A percentile compares a stretch with the other conserved stretches of the same genome.
phyloP scores from a whole-genome alignment of 1,140 invertebrate genomes.

The Pteromalus puparum region DNA sequence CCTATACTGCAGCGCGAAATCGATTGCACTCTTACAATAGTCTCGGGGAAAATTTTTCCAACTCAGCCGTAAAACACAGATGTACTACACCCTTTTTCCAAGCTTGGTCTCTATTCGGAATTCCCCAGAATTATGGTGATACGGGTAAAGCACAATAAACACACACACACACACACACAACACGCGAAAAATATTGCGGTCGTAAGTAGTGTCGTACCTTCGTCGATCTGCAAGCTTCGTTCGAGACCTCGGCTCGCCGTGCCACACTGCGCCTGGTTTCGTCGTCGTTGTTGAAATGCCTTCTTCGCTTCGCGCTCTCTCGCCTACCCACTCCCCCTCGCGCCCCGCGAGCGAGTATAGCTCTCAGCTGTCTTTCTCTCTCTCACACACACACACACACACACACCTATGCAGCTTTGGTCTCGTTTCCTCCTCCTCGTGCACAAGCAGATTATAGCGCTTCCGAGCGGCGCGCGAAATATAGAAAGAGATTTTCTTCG shows the following conservation, averaged over 20 bases:
- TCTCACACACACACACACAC: neutral
- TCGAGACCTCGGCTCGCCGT: conserved; percentile 41
- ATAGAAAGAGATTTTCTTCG: neutral
- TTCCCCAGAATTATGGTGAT: too few relatives aligned
- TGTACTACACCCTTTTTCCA: too few relatives aligned
- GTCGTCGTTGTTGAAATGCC: conserved; percentile 38
- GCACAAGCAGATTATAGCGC: neutral
- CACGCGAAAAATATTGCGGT: neutral
- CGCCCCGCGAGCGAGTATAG: neutral
- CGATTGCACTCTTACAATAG: neutral
- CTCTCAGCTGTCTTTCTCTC: neutral
- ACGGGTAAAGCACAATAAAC: too few relatives aligned
- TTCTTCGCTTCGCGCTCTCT: neutral
- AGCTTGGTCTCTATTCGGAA: too few relatives aligned
- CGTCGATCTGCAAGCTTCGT: conserved; percentile 18
- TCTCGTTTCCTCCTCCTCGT: neutral
- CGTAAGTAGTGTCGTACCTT: conserved; percentile 16
- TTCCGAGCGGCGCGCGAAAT: neutral
- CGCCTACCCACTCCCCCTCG: neutral
- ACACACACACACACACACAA: neutral
- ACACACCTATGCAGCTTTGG: neutral
- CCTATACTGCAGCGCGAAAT: neutral
- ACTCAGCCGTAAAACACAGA: too few relatives aligned
- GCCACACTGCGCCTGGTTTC: conserved; percentile 44
- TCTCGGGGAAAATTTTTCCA: too few relatives aligned